phyloP scores from a whole-genome alignment of 2,888 invertebrate species.

The Ichneumoninae sp. region DNA sequence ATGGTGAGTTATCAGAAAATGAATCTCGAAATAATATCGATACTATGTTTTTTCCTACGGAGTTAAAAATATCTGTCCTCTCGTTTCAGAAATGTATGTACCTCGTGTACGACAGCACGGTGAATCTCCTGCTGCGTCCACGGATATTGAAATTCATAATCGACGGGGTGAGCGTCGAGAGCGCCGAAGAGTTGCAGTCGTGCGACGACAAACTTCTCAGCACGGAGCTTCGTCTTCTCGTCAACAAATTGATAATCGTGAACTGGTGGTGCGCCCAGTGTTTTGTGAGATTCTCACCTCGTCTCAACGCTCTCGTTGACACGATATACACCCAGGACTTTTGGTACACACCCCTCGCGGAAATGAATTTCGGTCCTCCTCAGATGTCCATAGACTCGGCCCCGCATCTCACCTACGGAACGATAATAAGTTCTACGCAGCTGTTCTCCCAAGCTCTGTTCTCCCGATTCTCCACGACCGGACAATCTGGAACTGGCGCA shows the following conservation, averaged over 20 bases:
- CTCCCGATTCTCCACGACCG: constrained; percentile 70
- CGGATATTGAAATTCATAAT: constrained; percentile 83
- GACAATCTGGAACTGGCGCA: constrained; percentile 5
- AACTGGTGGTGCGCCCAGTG: constrained; percentile 82
- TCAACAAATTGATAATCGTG: constrained; percentile 82
- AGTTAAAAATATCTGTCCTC: not conserved
- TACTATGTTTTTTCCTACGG: not conserved
- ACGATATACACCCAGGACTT: constrained; percentile 82
- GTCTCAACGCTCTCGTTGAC: constrained; percentile 81
- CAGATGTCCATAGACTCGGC: constrained; percentile 83
- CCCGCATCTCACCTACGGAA: constrained; percentile 81
- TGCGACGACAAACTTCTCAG: constrained; percentile 82
- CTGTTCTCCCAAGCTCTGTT: constrained; percentile 82
- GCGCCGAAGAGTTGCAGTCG: constrained; percentile 82
- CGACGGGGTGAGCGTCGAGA: constrained; percentile 83
- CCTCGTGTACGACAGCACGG: constrained; percentile 82
- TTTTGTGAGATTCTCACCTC: constrained; percentile 81
- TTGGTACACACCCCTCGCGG: constrained; percentile 83
- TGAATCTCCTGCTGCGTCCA: constrained; percentile 81
- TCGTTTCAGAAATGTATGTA: constrained; percentile 81
- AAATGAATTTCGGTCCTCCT: constrained; percentile 83
- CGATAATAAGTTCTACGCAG: constrained; percentile 82
- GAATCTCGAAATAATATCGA: not conserved
- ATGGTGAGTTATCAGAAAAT: constrained; percentile 73
- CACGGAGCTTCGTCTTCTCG: constrained; percentile 79